phyloP scores from a whole-genome alignment of 2,113 vertebrate species.

The Rousettus leschenaultii region DNA sequence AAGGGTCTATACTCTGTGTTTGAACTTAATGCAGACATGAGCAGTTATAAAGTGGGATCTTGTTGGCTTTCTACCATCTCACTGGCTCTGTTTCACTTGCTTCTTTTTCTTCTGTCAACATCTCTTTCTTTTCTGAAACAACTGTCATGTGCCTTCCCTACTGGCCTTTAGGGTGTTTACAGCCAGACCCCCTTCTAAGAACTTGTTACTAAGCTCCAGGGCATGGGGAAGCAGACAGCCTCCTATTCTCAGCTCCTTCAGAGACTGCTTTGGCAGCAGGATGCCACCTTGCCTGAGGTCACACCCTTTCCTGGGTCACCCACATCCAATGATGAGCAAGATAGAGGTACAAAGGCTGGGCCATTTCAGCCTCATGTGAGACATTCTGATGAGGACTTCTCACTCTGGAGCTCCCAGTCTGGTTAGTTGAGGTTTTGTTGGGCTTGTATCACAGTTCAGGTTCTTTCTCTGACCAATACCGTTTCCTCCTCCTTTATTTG shows the following conservation, averaged over 20 bases:
- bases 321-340: neutral
- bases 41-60: neutral
- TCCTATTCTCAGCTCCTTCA: neutral
- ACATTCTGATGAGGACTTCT: neutral
- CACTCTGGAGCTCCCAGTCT: neutral
- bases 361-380: neutral
- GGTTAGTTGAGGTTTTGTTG: neutral
- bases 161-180: neutral
- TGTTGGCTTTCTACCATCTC: neutral
- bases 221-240: neutral
- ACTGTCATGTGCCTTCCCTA: neutral
- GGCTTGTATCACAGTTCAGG: neutral
- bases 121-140: neutral
- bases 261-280: neutral
- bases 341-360: neutral
- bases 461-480: neutral
- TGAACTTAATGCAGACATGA: neutral
- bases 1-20: neutral
- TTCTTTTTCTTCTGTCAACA: neutral
- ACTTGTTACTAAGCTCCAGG: neutral
- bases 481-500: neutral
- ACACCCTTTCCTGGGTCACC: neutral
- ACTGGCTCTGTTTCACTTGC: neutral
- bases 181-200: neutral
- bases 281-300: neutral